Evolutionary conservation across 2,797 vertebrate genomes (phyloP).

Genomic region (Fundulus diaphanus): DNA sequence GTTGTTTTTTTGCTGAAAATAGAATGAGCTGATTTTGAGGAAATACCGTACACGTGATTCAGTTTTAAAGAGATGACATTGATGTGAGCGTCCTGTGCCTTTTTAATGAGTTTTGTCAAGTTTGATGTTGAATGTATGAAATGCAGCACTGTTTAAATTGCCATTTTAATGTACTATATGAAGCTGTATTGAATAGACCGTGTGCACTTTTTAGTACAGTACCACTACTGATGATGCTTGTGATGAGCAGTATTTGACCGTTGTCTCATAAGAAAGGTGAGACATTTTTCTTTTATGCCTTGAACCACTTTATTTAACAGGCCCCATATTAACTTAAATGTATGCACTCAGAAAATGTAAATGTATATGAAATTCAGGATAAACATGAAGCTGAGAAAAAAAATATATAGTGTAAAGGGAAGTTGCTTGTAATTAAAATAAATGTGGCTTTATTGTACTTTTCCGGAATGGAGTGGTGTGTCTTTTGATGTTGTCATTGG

Average conservation of each 20-base stretch:
- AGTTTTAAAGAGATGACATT: conserved; percentile 76
- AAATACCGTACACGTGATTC: conserved; percentile 61
- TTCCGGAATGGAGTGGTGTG: conserved; percentile 51
- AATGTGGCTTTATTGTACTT: conserved; percentile 89
- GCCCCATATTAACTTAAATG: conserved; percentile 57
- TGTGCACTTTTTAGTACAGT: conserved; percentile 87
- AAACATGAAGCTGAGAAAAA: conserved; percentile 64
- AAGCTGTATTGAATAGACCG: conserved; percentile 85
- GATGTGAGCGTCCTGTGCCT: conserved; percentile 94
- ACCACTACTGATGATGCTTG: conserved; percentile 92
- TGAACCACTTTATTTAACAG: conserved; percentile 72
- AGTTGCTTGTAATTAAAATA: conserved; percentile 90
- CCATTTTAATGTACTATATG: conserved; percentile 85
- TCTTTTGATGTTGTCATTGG: conserved; percentile 49
- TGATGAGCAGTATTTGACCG: conserved; percentile 84
- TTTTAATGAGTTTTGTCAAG: conserved; percentile 91
- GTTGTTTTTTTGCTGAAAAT: conserved; percentile 81
- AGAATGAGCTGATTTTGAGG: conserved; percentile 70
- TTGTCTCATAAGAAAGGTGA: conserved; percentile 80
- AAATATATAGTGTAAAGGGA: conserved; percentile 82
- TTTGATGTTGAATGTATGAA: conserved; percentile 94
- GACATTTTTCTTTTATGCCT: conserved; percentile 68
- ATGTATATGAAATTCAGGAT: conserved; percentile 71
- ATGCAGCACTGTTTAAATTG: conserved; percentile 85
- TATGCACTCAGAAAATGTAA: conserved; percentile 85